These are phyloP conservation scores for Syrrhaptes paradoxus DNA, from an alignment of 2,113 vertebrate genomes.

Conservation along the genomic window DNA sequence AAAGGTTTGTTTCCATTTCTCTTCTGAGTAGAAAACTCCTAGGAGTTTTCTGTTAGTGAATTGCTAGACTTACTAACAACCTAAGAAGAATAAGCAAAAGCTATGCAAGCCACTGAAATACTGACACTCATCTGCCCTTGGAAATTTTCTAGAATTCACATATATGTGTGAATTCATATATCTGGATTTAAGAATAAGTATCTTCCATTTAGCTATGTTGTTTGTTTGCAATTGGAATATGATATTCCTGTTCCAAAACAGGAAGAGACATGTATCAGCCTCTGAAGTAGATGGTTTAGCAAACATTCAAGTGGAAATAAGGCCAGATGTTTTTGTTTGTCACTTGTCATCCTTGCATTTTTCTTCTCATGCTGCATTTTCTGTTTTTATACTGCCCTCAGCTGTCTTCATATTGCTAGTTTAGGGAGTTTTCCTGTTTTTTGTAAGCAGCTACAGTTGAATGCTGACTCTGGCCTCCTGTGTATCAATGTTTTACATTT, in stretches of 20 bases:
- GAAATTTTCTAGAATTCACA: background rate
- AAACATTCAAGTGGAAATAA: background rate
- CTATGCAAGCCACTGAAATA: background rate
- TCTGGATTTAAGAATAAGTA: background rate
- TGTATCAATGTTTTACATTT: background rate
- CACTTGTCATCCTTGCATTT: background rate
- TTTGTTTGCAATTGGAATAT: background rate
- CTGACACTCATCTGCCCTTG: background rate
- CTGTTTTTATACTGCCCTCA: background rate
- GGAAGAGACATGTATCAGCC: background rate
- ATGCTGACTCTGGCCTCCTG: fast-evolving
- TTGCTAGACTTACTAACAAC: background rate
- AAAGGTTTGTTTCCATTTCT: background rate
- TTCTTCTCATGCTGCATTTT: background rate
- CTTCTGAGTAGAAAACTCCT: background rate
- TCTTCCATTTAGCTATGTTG: background rate
- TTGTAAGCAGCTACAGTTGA: background rate
- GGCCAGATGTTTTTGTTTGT: background rate
- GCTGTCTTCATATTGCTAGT: background rate
- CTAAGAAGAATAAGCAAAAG: background rate
- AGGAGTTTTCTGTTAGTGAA: background rate
- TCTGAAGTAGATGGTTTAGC: background rate
- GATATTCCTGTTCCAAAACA: background rate
- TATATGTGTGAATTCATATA: background rate
- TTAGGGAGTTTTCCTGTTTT: background rate